Base-by-base conservation (phyloP, 2,113 vertebrate species). In the Lophochroa leadbeateri region DNA sequence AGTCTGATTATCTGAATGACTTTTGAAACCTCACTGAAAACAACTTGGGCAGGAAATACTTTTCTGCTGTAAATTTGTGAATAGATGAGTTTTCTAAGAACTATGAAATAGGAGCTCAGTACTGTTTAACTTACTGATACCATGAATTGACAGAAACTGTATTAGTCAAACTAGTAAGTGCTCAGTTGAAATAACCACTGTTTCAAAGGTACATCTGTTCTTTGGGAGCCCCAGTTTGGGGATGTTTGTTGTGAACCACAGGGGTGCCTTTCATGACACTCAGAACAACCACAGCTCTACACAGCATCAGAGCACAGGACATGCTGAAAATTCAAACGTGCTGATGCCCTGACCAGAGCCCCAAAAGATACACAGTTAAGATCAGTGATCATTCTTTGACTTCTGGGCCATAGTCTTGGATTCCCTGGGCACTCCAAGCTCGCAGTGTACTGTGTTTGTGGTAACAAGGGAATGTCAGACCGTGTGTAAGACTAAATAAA, bases 1-100 rank as follows among this genome's bases (percentile, higher is more conserved):
- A 97, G 97, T 94, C 92, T 96, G 83, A 97, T 97, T 97, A 98
- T 90, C 71, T 53, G 94, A 97, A 97, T 94, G 93, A 96, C 85
- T 97, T 95, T 67, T 95, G 94, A 96, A 96, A 80, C 49, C 70
- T 84, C 94, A 97, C 93, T 93, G 96, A 96, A 97, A 97, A 95
- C 86, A 97, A 63, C 81, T 94, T 27, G 9, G 8, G 46, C 1
- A 9, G 21, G 27, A 55, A 91, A 71, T 75, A 89, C 46, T 79
- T 72, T 80, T 71, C 60, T 41, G 44, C 55, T 67, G 27, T 61
- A 82, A 74, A 79, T 88, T 69, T 67, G 82, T 68, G 89, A 97
- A 96, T 8, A 68, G 47, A 80, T 82, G 8, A 52, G 4, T 82
- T 87, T 96, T 81, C 13, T 20, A 77, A 85, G 57, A 95, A 80